phyloP scores from a whole-genome alignment of 2,888 invertebrate species.

The Adelphocoris suturalis region DNA sequence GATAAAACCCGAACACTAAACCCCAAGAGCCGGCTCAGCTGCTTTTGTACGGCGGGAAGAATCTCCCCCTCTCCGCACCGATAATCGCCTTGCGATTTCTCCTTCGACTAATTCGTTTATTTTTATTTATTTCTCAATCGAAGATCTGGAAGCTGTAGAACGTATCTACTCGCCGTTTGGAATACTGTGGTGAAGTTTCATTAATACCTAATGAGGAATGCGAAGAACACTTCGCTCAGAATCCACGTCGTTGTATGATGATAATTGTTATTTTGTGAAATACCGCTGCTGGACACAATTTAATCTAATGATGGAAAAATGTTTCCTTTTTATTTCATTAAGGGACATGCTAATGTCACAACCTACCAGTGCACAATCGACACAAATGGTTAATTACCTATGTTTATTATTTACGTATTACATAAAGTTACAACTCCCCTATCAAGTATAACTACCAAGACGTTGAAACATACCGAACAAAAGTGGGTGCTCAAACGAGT shows the following conservation, averaged over 20 bases:
- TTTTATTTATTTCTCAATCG: not conserved
- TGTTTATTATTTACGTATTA: too few species aligned
- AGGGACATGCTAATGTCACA: too few species aligned
- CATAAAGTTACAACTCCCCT: too few species aligned
- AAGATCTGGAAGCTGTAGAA: not conserved
- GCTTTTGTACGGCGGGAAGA: not conserved
- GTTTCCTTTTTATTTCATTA: too few species aligned
- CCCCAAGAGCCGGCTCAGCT: not conserved
- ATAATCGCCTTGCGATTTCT: not conserved
- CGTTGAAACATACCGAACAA: too few species aligned
- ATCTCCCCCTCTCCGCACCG: not conserved
- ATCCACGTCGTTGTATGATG: not conserved
- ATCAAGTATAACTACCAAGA: too few species aligned
- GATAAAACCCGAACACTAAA: conserved; percentile 9
- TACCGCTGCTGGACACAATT: too few species aligned
- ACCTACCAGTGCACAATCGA: too few species aligned
- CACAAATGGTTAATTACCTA: too few species aligned
- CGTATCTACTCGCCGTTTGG: not conserved
- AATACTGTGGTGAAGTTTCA: not conserved
- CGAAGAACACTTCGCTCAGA: not conserved
- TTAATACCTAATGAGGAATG: not conserved
- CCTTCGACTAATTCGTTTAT: not conserved
- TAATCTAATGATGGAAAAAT: too few species aligned
- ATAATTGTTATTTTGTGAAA: not conserved
- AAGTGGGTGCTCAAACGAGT: too few species aligned